phyloP scores from a whole-genome alignment of 2,888 invertebrate species.

The Sussaba pulchella region DNA sequence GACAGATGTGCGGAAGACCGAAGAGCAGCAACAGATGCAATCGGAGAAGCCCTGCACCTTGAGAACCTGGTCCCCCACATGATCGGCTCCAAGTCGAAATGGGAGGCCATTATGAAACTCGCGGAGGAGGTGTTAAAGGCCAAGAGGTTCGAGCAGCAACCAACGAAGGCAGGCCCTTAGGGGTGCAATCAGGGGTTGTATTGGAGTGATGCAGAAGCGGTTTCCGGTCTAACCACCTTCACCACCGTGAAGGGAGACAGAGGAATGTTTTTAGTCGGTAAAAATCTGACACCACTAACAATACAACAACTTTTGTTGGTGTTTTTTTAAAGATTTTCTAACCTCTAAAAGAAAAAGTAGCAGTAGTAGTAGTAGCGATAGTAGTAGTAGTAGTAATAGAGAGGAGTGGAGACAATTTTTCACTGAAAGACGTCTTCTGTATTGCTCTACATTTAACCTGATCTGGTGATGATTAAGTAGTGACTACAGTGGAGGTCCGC shows the following conservation, averaged over 20 bases:
- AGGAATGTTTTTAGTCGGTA: slow-evolving; percentile 53
- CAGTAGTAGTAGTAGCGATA: too few species aligned
- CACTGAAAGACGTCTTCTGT: too few species aligned
- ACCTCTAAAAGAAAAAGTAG: slow-evolving; percentile 28
- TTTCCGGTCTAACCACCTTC: slow-evolving; percentile 41
- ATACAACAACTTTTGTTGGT: slow-evolving; percentile 35
- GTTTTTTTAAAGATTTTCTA: slow-evolving; percentile 40
- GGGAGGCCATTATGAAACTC: too few species aligned
- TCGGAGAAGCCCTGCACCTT: slow-evolving; percentile 27
- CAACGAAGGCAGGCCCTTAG: slow-evolving; percentile 10
- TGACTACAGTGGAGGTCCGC: too few species aligned
- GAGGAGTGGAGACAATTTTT: too few species aligned
- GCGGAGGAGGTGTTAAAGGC: too few species aligned
- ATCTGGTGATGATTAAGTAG: too few species aligned
- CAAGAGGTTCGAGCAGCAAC: too few species aligned
- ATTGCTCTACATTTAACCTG: too few species aligned
- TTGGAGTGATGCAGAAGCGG: slow-evolving; percentile 54
- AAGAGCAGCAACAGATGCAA: slow-evolving; percentile 19
- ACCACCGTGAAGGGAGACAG: slow-evolving; percentile 7
- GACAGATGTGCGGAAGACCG: slow-evolving; percentile 40
- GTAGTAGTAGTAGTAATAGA: too few species aligned
- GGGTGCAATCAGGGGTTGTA: slow-evolving; percentile 32
- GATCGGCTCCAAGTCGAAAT: too few species aligned
- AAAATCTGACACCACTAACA: slow-evolving; percentile 46
- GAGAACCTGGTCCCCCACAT: too few species aligned